Evolutionary conservation across 2,113 vertebrate genomes (phyloP).

Genomic region (Stomatorhinus ivindoensis): DNA sequence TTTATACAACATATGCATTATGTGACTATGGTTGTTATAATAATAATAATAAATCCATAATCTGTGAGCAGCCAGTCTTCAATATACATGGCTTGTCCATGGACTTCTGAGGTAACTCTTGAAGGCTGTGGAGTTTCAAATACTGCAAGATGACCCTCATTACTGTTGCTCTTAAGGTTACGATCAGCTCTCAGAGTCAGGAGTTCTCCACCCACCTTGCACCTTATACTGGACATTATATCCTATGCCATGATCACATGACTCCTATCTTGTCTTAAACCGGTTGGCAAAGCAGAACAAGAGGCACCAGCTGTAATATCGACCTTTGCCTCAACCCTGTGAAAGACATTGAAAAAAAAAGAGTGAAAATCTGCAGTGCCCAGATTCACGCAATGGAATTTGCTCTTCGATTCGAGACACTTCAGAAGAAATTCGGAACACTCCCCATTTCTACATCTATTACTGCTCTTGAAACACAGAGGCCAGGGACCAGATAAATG

Average conservation of each 20-base stretch:
- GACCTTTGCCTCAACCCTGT: not conserved
- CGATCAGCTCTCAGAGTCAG: not conserved
- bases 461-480: not conserved
- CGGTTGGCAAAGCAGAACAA: not conserved
- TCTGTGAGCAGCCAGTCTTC: not conserved
- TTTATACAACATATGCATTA: not conserved
- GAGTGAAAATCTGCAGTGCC: not conserved
- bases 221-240: not conserved
- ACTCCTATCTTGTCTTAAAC: slow-evolving; percentile 5
- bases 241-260: not conserved
- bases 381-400: not conserved
- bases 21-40: not conserved
- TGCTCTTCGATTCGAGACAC: not conserved
- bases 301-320: no score
- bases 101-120: not conserved
- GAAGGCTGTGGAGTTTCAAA: not conserved
- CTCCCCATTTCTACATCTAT: not conserved
- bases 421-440: not conserved
- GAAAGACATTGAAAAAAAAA: not conserved
- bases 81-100: slow-evolving; percentile 13
- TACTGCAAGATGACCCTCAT: slow-evolving; percentile 7
- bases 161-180: slow-evolving; percentile 16
- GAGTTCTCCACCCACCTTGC: not conserved
- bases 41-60: not conserved
- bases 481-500: not conserved